Evolutionary conservation across 2,797 vertebrate genomes (phyloP), one percentile per base, ranked within the genome.

Genomic region (Petrocephalus schoutedeni): DNA sequence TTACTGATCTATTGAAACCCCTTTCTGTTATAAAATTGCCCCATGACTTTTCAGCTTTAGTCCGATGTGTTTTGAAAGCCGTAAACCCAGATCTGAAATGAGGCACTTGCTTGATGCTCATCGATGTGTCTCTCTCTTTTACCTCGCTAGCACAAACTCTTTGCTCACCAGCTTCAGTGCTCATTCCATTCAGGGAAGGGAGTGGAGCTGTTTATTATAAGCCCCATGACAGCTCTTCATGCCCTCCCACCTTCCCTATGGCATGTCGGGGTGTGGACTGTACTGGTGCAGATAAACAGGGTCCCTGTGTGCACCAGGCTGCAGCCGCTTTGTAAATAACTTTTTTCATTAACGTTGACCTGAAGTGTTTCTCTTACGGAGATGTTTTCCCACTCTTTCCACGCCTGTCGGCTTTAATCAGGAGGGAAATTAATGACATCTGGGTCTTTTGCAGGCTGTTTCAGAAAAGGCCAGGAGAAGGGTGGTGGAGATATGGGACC

Each of bases 361-460:
- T 89, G 36, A 90, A 90, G 89, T 91, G 90, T 91, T 91, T 87
- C 89, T 83, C 88, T 91, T 89, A 61, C 57, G 67, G 64, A 88
- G 87, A 90, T 87, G 45, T 36, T 87, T 89, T 86, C 59, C 64
- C 74, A 53, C 32, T 86, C 49, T 83, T 28, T 88, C 21, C 71
- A 80, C 41, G 59, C 28, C 84, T 77, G 71, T 83, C 57, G 19
- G 32, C 59, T 61, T 85, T 74, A 64, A 85, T 67, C 86, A 28
- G 53, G 67, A 56, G 32, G 21, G 80, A 64, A 28, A 61, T 61
- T 57, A 64, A 64, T 57, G 56, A 80, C 56, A 77, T 19, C 41
- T 5, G 87, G 74, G 56, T 64, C 36, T 87, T 19, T 54, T 12
- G n/a, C 71, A 41, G 54, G 28, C 28, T 19, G 45, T 12, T 32